phyloP scores from a whole-genome alignment of 2,113 vertebrate genomes.

The Gymnarchus niloticus region DNA sequence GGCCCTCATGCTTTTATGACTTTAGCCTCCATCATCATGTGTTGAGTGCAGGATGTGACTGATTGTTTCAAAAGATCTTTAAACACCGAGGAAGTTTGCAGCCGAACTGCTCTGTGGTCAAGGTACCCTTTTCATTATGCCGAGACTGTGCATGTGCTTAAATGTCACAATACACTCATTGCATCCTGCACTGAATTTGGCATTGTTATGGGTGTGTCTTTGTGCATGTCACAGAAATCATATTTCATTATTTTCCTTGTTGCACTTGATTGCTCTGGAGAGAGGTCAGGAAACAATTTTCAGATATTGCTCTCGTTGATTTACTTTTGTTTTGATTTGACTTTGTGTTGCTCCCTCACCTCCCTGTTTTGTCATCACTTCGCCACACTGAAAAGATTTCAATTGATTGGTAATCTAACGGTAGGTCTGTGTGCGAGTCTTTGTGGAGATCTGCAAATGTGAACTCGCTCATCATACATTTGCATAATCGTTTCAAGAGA shows the following conservation, averaged over 20 bases:
- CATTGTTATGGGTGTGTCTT: not conserved
- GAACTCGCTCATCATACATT: not conserved
- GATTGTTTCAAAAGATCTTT: constrained; percentile 14
- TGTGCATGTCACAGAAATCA: not conserved
- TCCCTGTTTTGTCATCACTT: not conserved
- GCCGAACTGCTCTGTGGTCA: not conserved
- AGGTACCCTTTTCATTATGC: not conserved
- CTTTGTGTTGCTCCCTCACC: not conserved
- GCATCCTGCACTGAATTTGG: not conserved
- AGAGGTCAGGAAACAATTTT: not conserved
- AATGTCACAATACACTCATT: not conserved
- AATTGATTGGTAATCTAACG: not conserved
- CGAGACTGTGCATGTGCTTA: not conserved
- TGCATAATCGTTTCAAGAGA: constrained; percentile 7
- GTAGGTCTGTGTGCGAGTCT: not conserved
- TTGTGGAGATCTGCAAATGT: not conserved
- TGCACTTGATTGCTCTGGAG: not conserved
- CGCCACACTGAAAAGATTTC: not conserved
- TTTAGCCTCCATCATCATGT: not conserved
- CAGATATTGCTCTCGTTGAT: not conserved
- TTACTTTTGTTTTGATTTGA: not conserved
- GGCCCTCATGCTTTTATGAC: not conserved
- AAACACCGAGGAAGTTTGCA: not conserved
- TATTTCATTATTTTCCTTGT: constrained; percentile 2
- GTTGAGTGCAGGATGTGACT: not conserved